Base-by-base conservation (phyloP, 2,888 invertebrate genomes). In the Apodemia zela region DNA sequence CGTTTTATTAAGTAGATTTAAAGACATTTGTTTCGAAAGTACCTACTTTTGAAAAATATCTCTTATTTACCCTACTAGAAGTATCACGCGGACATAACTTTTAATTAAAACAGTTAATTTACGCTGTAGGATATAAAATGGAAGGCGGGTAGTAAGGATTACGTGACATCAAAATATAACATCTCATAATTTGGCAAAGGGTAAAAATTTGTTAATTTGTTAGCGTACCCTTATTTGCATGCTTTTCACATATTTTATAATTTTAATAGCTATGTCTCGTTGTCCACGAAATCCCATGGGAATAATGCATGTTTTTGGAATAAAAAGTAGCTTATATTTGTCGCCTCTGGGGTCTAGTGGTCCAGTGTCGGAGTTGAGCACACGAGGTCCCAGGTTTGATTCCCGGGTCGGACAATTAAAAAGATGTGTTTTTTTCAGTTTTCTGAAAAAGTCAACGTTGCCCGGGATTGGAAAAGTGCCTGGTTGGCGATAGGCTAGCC, bases 61-160 rank as follows among this genome's bases (percentile, higher is more conserved):
- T 13, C 4, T 38, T 38, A 38, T 2, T 4, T 38, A 38, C 42
- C 42, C 15, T 3, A 11, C 10, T 49, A 18, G 18, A 49, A 49
- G 10, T 49, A 49, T 49, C 0, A 49, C 2, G 18, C 8, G 10
- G 49, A 17, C 18, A 15, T 18, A 18, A 18, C 18, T 54, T 25
- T 54, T 54, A 54, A 54, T 54, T 54, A 54, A 18, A 25, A 25
- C 54, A 54, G 18, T 25, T 54, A 54, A 54, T 54, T 54, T 54
- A 21, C 6, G 25, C 4, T 25, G 7, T 4, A 21, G 42, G 10
- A 17, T 18, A 18, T 18, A 18, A 49, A 18, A 6, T 18, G 18
- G 21, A 51, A 51, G 11, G 21, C 1, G 4, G 11, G 13, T 21
- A 4, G 10, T 18, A 54, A 21, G 54, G 11, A 25, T 54, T 54